Conservation (phyloP, 2,113 vertebrate genomes). For the Megaptera novaeangliae region DNA sequence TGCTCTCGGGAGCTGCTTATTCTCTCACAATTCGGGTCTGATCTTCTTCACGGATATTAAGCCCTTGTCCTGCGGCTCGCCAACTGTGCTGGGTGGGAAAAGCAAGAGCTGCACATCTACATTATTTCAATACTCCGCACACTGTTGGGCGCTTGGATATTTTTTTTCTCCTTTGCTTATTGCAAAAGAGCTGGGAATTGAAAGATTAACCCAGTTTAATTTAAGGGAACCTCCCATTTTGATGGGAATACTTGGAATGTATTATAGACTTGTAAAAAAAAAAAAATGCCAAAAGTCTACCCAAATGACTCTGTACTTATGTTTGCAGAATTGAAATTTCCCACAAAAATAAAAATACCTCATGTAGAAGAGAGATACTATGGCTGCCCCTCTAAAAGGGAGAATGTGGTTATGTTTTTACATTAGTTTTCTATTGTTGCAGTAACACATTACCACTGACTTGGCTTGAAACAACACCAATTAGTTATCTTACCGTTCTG, state of each 20-base stretch:
- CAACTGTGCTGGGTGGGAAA: neutral
- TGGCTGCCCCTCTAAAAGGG: slow-evolving; percentile 57
- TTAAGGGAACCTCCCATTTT: slow-evolving; percentile 75
- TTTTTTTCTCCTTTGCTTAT: slow-evolving; percentile 36
- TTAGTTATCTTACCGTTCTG: neutral
- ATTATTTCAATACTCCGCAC: neutral
- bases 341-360: slow-evolving; percentile 48
- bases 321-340: slow-evolving; percentile 66
- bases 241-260: slow-evolving; percentile 76
- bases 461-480: neutral
- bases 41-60: neutral
- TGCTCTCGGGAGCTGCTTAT: slow-evolving; percentile 64
- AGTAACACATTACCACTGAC: neutral
- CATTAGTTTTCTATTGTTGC: neutral
- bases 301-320: slow-evolving; percentile 48
- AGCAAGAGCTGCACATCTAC: neutral
- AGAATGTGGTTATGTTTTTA: slow-evolving; percentile 63
- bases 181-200: slow-evolving; percentile 61
- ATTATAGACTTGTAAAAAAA: slow-evolving; percentile 20
- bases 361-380: slow-evolving; percentile 54
- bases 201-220: slow-evolving; percentile 66
- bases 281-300: slow-evolving; percentile 22
- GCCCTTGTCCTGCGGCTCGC: neutral
- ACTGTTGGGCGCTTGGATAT: neutral
- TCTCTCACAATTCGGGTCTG: neutral